phyloP scores from a whole-genome alignment of 2,888 invertebrate species.

The Aphidius colemani region DNA sequence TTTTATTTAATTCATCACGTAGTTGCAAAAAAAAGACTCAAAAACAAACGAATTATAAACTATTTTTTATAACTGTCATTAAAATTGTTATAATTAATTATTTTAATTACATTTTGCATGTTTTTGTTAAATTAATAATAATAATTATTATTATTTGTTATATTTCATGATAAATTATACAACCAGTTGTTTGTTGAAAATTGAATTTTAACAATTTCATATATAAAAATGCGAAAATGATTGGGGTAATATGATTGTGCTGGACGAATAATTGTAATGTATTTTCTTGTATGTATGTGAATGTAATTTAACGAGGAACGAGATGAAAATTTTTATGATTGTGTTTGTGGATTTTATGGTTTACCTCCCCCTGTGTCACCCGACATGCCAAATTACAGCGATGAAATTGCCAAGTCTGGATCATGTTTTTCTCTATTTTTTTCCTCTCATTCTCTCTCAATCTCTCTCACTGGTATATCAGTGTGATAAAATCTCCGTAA shows the following conservation, averaged over 20 bases:
- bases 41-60: no score
- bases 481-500: constrained; percentile 24
- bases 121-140: no score
- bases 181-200: no score
- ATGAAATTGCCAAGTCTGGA: constrained; percentile 33
- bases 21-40: no score
- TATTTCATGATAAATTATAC: no score
- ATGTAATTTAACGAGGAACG: constrained; percentile 16
- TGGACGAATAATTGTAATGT: constrained; percentile 23
- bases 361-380: constrained; percentile 43
- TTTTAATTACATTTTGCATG: no score
- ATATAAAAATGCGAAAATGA: neutral
- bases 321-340: constrained; percentile 39
- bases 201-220: no score
- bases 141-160: no score
- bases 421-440: constrained; percentile 16
- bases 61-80: no score
- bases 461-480: neutral
- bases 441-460: no score
- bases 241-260: constrained; percentile 35
- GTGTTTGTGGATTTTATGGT: constrained; percentile 44
- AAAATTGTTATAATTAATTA: no score
- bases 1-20: no score
- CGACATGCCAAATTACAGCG: constrained; percentile 50
- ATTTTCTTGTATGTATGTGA: constrained; percentile 16